phyloP scores from a whole-genome alignment of 2,113 vertebrate species.

The Perca schrenkii region DNA sequence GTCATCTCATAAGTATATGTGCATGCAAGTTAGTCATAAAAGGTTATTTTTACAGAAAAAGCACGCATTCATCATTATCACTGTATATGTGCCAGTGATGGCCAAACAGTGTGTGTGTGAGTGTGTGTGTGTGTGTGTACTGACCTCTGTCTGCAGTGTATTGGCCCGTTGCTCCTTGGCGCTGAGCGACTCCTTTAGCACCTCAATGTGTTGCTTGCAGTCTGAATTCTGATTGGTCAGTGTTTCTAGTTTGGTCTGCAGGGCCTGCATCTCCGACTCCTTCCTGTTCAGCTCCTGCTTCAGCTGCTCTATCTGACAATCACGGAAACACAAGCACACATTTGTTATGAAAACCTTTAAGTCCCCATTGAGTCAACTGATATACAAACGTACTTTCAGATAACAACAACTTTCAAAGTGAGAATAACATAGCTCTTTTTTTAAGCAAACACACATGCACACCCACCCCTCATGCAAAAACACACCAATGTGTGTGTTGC shows the following conservation, averaged over 20 bases:
- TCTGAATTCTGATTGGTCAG: slow-evolving; percentile 99
- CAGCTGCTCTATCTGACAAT: slow-evolving; percentile 92
- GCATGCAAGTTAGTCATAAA: background rate
- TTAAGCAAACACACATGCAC: slow-evolving; percentile 11
- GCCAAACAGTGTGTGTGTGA: background rate
- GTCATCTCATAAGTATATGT: background rate
- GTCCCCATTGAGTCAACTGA: slow-evolving; percentile 7
- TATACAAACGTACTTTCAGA: background rate
- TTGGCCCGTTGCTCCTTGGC: slow-evolving; percentile 98
- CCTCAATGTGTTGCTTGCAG: slow-evolving; percentile 99
- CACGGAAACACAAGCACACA: slow-evolving; percentile 23
- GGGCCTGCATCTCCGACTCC: slow-evolving; percentile 96
- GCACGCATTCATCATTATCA: background rate
- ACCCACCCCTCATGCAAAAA: background rate
- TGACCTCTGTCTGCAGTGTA: slow-evolving; percentile 97
- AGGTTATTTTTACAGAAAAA: background rate
- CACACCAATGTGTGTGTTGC: background rate
- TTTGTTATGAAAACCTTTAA: slow-evolving; percentile 16
- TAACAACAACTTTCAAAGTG: background rate
- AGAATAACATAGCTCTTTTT: background rate
- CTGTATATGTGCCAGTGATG: background rate
- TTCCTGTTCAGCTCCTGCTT: slow-evolving; percentile 98
- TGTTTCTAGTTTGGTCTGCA: slow-evolving; percentile 98
- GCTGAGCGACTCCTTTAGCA: slow-evolving; percentile 97
- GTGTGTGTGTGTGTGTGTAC: slow-evolving; percentile 15